A percentile compares a stretch with the other conserved stretches of the same genome.
phyloP scores from a whole-genome alignment of 2,113 vertebrate species.

The Zosterops pallidus region DNA sequence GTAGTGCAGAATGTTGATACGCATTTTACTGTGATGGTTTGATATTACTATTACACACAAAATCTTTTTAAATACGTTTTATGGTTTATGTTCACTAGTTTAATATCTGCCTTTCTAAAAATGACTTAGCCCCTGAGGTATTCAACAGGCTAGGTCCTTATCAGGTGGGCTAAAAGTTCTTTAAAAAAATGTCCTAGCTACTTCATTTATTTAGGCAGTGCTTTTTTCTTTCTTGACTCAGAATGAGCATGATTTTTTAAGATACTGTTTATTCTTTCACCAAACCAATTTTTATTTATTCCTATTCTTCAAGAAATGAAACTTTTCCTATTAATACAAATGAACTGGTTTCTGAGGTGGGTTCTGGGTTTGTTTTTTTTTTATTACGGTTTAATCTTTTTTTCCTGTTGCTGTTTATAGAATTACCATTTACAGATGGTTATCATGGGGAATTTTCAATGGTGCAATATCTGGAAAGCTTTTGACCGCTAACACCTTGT shows the following conservation, averaged over 20 bases:
- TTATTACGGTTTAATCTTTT: rapidly evolving
- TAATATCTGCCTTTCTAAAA: background rate
- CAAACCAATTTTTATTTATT: background rate
- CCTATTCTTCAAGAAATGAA: background rate
- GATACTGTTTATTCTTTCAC: background rate
- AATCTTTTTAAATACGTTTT: background rate
- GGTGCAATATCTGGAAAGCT: background rate
- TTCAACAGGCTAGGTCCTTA: background rate
- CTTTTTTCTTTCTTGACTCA: background rate
- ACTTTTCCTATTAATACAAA: background rate
- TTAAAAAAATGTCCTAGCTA: background rate
- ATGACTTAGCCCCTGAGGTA: rapidly evolving
- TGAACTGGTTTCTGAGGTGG: rapidly evolving
- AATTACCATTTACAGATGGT: background rate
- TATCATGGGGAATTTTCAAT: background rate
- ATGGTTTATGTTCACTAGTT: background rate
- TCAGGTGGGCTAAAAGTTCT: background rate
- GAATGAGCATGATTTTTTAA: background rate
- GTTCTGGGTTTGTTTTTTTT: rapidly evolving
- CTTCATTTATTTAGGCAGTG: background rate
- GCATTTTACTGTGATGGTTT: background rate
- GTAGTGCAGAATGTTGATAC: background rate
- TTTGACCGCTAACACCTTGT: background rate
- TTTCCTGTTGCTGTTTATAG: background rate
- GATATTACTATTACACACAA: background rate